Evolutionary conservation across 2,797 vertebrate genomes (phyloP).

Genomic region (Rhynchonycteris naso): DNA sequence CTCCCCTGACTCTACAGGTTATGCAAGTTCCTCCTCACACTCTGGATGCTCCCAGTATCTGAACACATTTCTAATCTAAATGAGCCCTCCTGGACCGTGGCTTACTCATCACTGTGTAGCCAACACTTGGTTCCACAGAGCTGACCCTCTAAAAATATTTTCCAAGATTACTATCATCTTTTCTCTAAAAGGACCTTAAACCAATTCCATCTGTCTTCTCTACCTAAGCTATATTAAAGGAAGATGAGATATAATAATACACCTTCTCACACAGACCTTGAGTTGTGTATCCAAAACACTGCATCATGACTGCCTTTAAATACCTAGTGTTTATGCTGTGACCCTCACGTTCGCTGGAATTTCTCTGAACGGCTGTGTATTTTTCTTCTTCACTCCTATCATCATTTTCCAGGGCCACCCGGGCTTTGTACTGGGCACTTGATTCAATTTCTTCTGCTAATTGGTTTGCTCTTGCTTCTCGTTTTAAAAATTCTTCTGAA

Average conservation of each 20-base stretch:
- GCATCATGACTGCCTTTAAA: constrained; percentile 72
- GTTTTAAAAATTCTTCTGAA: constrained; percentile 98
- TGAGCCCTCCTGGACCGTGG: not conserved
- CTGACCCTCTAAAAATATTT: not conserved
- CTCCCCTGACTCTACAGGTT: not conserved
- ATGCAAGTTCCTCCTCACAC: not conserved
- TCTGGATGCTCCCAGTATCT: not conserved
- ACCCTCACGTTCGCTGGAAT: constrained; percentile 90
- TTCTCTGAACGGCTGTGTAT: constrained; percentile 96
- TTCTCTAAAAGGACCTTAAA: constrained; percentile 45
- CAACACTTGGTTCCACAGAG: constrained; percentile 2
- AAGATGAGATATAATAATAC: constrained; percentile 61
- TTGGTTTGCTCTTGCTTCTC: constrained; percentile 97
- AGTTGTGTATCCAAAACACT: constrained; percentile 70
- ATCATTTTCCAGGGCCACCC: constrained; percentile 98
- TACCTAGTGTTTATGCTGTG: constrained; percentile 93
- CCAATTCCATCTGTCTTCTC: constrained; percentile 55
- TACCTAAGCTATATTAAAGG: constrained; percentile 51
- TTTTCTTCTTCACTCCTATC: constrained; percentile 98
- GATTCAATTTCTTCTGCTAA: constrained; percentile 99
- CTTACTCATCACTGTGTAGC: not conserved
- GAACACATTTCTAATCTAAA: not conserved
- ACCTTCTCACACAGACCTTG: constrained; percentile 76
- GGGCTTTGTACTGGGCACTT: constrained; percentile 97
- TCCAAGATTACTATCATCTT: constrained; percentile 34